Conservation (phyloP, 2,888 invertebrate species). For the Oxyteleia sp. region DNA sequence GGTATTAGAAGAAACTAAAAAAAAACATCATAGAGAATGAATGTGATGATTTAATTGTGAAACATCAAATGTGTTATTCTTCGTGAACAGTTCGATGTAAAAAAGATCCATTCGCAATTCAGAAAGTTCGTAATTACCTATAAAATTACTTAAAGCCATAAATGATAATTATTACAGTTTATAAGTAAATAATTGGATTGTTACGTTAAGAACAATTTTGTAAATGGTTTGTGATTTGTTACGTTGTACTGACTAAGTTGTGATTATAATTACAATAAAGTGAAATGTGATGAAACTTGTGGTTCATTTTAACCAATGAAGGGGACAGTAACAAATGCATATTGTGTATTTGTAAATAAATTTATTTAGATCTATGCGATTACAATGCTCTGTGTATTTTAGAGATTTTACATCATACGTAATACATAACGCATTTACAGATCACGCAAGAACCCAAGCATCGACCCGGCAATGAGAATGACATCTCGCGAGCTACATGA, state of each 20-base stretch:
- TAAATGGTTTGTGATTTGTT: constrained; percentile 29
- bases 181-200: constrained; percentile 10
- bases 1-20: too few species aligned
- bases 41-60: constrained; percentile 34
- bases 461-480: constrained; percentile 45
- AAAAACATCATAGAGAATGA: constrained; percentile 32
- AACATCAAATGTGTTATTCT: background rate
- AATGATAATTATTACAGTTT: constrained; percentile 17
- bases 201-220: constrained; percentile 12
- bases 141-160: constrained; percentile 9
- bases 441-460: constrained; percentile 61
- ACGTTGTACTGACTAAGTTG: constrained; percentile 14
- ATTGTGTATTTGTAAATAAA: constrained; percentile 76
- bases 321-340: constrained; percentile 4
- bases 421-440: constrained; percentile 60
- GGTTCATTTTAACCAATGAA: constrained; percentile 6
- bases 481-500: constrained; percentile 29
- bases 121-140: constrained; percentile 12
- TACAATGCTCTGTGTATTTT: constrained; percentile 77
- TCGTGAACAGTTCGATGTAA: constrained; percentile 10
- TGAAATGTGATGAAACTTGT: constrained; percentile 1
- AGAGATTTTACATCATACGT: constrained; percentile 76
- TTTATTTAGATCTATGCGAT: constrained; percentile 80
- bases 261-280: constrained; percentile 23
- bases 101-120: background rate